Conservation (phyloP, 2,888 invertebrate species). For the Conomelus anceps region DNA sequence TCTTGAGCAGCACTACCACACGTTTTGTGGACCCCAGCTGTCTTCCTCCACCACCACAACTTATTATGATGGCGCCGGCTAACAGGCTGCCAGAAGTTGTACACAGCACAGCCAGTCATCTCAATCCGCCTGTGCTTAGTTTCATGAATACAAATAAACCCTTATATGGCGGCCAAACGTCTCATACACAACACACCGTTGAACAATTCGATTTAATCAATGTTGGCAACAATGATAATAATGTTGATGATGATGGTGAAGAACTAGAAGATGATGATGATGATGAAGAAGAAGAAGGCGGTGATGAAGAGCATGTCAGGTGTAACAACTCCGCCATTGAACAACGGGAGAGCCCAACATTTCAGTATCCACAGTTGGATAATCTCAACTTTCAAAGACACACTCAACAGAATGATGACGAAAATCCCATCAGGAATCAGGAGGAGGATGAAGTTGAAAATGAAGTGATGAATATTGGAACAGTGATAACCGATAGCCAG, state of each 20-base stretch:
- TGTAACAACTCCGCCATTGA: background rate
- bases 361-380: slow-evolving; percentile 2
- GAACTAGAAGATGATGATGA: background rate
- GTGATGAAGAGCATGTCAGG: slow-evolving; percentile 10
- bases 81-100: background rate
- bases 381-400: background rate
- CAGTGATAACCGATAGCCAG: slow-evolving; percentile 26
- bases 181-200: slow-evolving; percentile 18
- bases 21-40: slow-evolving; percentile 10
- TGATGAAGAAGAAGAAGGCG: slow-evolving; percentile 20
- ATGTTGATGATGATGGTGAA: slow-evolving; percentile 5
- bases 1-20: slow-evolving; percentile 27
- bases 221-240: background rate
- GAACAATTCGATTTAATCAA: background rate
- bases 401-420: background rate
- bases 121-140: background rate
- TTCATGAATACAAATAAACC: background rate
- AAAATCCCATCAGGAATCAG: background rate
- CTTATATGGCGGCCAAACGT: slow-evolving; percentile 11
- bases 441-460: background rate
- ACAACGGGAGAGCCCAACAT: background rate
- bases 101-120: slow-evolving; percentile 1
- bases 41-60: background rate
- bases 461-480: slow-evolving; percentile 22
- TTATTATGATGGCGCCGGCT: slow-evolving; percentile 19